Percentiles rank a stretch among this genome's conserved stretches.
These are phyloP conservation scores for Molorchus minor DNA, from an alignment of 2,888 invertebrate genomes.

Conservation along the genomic window DNA sequence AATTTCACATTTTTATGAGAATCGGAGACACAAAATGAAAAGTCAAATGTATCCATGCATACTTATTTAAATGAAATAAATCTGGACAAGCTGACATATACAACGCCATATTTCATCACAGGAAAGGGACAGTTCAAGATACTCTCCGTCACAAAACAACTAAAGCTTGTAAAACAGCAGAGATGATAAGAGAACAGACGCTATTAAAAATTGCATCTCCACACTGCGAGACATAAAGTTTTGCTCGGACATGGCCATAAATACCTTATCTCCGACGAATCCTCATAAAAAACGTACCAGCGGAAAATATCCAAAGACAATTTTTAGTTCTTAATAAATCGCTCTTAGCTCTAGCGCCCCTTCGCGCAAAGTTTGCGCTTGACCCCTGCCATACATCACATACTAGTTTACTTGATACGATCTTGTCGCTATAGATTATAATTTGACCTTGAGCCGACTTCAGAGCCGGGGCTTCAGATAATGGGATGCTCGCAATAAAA, in stretches of 20 bases:
- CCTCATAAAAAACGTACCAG: slow-evolving; percentile 32
- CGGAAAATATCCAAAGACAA: slow-evolving; percentile 40
- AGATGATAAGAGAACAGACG: slow-evolving; percentile 34
- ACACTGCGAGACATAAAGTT: slow-evolving; percentile 36
- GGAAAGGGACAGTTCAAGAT: neutral
- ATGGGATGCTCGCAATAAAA: neutral
- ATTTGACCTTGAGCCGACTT: slow-evolving; percentile 41
- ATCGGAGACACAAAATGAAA: too few relatives aligned
- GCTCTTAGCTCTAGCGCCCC: slow-evolving; percentile 51
- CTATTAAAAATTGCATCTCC: slow-evolving; percentile 38
- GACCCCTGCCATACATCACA: slow-evolving; percentile 49
- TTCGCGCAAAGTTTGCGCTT: slow-evolving; percentile 47
- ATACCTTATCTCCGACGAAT: slow-evolving; percentile 42
- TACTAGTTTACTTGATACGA: slow-evolving; percentile 16
- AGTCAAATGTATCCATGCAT: too few relatives aligned
- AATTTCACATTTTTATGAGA: too few relatives aligned
- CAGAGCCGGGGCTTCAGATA: neutral
- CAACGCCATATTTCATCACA: neutral
- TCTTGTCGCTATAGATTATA: slow-evolving; percentile 49
- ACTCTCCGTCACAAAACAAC: slow-evolving; percentile 29
- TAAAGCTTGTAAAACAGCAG: slow-evolving; percentile 27
- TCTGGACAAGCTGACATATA: too few relatives aligned
- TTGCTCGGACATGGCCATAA: slow-evolving; percentile 38
- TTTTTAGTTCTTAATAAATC: slow-evolving; percentile 55
- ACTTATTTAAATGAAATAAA: too few relatives aligned